Evolutionary conservation across 2,888 invertebrate species (phyloP), one percentile per base, ranked within the genome.

Genomic region (Torymus auratus): DNA sequence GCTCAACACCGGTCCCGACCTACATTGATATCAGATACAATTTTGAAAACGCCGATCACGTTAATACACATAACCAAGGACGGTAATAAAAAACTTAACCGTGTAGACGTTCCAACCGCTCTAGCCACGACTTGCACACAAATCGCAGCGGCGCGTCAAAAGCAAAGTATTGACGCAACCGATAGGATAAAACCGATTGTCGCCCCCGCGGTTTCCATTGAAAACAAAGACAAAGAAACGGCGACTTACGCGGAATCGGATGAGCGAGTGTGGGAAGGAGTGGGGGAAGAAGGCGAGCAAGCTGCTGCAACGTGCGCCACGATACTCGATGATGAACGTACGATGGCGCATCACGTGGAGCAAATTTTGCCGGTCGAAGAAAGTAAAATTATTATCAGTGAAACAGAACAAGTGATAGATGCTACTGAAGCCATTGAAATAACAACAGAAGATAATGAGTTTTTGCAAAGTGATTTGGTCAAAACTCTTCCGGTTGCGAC

Each of bases 21-120:
- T 1, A 80, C 74, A 2, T 68, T 80, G 67, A 80, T 74, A 28
- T 82, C 82, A 1, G 80, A 80, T 23, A 71, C 41, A 14, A 75
- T 80, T 64, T 68, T 82, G 15, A 82, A 78, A 68, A 80, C 78
- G 3, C 81, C 80, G 17, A 83, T 83, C 10, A 81, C 80, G 12
- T 72, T 78, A 17, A 78, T 81, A 20, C 78, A 81, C 23, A 55
- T 78, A 53, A 20, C 50, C 13, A 76, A 73, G 11, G 78, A 82
- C 55, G 76, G 76, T 12, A 76, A 60, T 28, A 82, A 69, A 5
- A 76, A 78, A n/a, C 41, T 78, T 17, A 78, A 75, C 17, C 69
- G 58, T 20, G 62, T 77, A n/a, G 79, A 81, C 10, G 11, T 79
- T 12, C 73, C 83, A 2, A 23, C 68, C 12, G 68, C 60, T 11